These are phyloP conservation scores for Bimastos eiseni DNA, from an alignment of 2,888 invertebrate genomes.

Conservation along the genomic window DNA sequence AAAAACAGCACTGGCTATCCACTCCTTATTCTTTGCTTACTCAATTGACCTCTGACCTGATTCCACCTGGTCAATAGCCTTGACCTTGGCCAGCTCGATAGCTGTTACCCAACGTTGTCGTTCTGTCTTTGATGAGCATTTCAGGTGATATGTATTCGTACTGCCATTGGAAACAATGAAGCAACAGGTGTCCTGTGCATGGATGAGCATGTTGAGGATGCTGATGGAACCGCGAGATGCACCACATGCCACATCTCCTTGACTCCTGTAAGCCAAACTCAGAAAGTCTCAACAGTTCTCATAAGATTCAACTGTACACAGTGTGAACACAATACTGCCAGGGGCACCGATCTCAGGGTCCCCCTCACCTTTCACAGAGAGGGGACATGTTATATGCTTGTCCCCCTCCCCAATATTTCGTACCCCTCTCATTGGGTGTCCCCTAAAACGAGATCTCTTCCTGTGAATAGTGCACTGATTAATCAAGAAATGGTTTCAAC, in stretches of 20 bases:
- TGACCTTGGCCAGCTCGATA: conserved; percentile 22
- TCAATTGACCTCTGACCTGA: conserved; percentile 19
- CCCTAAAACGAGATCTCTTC: too few species aligned
- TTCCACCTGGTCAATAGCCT: conserved; percentile 20
- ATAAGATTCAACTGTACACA: neutral
- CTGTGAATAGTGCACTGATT: neutral
- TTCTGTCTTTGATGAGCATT: conserved; percentile 18
- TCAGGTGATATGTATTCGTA: conserved; percentile 8
- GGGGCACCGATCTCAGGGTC: too few species aligned
- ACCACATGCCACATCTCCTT: neutral
- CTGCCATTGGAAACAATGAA: conserved; percentile 13
- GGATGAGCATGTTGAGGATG: conserved; percentile 18
- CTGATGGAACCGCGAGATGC: conserved; percentile 18
- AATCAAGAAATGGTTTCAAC: neutral
- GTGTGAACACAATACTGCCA: neutral
- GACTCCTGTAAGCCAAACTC: neutral
- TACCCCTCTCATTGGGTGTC: too few species aligned
- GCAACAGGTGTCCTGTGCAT: conserved; percentile 17
- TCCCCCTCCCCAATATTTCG: too few species aligned
- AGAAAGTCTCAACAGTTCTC: neutral
- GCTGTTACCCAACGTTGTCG: conserved; percentile 22
- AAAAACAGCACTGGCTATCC: neutral
- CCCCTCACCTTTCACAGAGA: too few species aligned
- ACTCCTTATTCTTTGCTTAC: too few species aligned
- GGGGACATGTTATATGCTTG: too few species aligned